Evolutionary conservation across 2,888 invertebrate species (phyloP).

Genomic region (Saturnia pavonia): DNA sequence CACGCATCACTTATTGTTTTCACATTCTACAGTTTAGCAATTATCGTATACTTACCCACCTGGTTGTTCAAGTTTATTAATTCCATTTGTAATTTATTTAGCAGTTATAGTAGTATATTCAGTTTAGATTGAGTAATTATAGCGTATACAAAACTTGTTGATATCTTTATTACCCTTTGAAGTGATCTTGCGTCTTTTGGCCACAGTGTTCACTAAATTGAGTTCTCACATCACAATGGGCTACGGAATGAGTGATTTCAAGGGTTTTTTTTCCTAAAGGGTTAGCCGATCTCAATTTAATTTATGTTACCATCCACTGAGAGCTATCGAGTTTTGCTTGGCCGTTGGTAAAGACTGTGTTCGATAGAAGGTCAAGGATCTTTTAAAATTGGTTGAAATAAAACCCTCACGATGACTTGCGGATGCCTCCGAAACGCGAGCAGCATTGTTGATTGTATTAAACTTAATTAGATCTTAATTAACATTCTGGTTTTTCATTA

Average conservation of each 20-base stretch:
- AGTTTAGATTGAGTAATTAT: conserved; percentile 36
- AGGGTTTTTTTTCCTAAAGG: conserved; percentile 76
- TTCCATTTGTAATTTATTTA: neutral
- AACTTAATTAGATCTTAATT: conserved; percentile 82
- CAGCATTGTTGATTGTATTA: conserved; percentile 82
- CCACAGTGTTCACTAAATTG: conserved; percentile 71
- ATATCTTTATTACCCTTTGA: conserved; percentile 72
- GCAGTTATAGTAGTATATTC: conserved; percentile 21
- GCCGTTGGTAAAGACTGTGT: conserved; percentile 22
- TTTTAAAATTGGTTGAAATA: conserved; percentile 47
- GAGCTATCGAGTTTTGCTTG: conserved; percentile 40
- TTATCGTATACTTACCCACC: neutral
- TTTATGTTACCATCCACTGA: conserved; percentile 60
- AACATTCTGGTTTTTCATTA: conserved; percentile 82
- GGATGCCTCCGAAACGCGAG: conserved; percentile 74
- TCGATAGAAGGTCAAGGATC: conserved; percentile 60
- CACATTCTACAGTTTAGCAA: neutral
- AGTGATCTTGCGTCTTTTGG: conserved; percentile 59
- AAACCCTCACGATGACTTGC: conserved; percentile 76
- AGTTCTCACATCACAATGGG: conserved; percentile 80
- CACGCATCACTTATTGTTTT: neutral
- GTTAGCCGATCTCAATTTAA: conserved; percentile 80
- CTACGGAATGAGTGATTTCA: conserved; percentile 71
- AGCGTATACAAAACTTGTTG: conserved; percentile 34
- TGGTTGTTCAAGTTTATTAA: neutral